phyloP scores from a whole-genome alignment of 2,797 vertebrate species.

The Thalassophryne amazonica region DNA sequence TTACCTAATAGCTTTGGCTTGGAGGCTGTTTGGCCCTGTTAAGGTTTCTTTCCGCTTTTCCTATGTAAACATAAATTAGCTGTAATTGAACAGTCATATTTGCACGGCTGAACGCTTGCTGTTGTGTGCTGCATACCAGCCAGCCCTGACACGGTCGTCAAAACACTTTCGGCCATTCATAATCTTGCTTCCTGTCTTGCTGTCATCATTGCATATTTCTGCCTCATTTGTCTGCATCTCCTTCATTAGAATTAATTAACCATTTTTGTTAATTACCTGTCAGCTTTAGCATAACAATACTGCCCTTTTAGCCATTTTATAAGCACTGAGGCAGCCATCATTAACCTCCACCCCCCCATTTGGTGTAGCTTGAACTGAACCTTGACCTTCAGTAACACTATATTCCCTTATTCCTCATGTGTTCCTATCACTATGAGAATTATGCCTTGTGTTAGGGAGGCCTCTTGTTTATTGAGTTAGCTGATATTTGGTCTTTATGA shows the following conservation, averaged over 20 bases:
- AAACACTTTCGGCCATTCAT: constrained; percentile 17
- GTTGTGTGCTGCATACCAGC: constrained; percentile 13
- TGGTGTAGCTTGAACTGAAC: neutral
- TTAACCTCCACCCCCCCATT: constrained; percentile 32
- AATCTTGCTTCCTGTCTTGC: constrained; percentile 17
- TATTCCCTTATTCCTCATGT: neutral
- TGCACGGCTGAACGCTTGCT: constrained; percentile 35
- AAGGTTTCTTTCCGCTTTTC: constrained; percentile 49
- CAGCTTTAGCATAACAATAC: constrained; percentile 41
- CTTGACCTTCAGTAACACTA: neutral
- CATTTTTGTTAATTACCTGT: constrained; percentile 55
- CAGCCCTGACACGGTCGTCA: constrained; percentile 23
- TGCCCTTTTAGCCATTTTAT: constrained; percentile 22
- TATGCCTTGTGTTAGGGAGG: neutral
- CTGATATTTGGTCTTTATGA: constrained; percentile 14
- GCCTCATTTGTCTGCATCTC: constrained; percentile 29
- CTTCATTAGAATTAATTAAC: constrained; percentile 53
- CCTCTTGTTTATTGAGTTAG: constrained; percentile 8
- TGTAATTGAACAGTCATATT: constrained; percentile 60
- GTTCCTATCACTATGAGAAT: neutral
- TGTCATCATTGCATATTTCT: constrained; percentile 33
- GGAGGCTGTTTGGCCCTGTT: constrained; percentile 56
- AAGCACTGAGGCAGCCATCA: constrained; percentile 20
- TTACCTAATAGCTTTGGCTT: constrained; percentile 64
- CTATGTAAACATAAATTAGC: constrained; percentile 68